Evolutionary conservation across 2,797 vertebrate species (phyloP).

Genomic region (Percopsis omiscomaycus): DNA sequence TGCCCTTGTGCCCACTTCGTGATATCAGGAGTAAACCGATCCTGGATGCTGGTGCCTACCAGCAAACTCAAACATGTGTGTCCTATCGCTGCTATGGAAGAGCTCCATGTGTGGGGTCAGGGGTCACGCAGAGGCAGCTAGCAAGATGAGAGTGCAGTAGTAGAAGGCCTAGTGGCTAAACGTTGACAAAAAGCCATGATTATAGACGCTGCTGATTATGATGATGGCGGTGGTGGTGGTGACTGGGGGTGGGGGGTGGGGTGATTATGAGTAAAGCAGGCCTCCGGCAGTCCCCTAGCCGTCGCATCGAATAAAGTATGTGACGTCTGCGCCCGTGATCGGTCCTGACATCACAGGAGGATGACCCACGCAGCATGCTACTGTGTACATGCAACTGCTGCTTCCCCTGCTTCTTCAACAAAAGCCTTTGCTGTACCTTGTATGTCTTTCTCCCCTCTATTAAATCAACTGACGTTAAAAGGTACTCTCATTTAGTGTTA

Average conservation of each 20-base stretch:
- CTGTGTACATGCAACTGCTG: slow-evolving; percentile 47
- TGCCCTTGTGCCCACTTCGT: slow-evolving; percentile 33
- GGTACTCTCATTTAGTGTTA: too few relatives aligned
- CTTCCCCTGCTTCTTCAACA: slow-evolving; percentile 25
- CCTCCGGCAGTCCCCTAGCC: slow-evolving; percentile 71
- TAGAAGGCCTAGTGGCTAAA: slow-evolving; percentile 26
- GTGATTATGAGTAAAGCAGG: slow-evolving; percentile 79
- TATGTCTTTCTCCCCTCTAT: too few relatives aligned
- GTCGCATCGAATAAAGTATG: slow-evolving; percentile 75
- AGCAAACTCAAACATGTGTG: slow-evolving; percentile 34
- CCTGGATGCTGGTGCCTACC: slow-evolving; percentile 37
- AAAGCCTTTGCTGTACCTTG: too few relatives aligned
- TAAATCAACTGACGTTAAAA: too few relatives aligned
- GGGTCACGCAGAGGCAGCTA: slow-evolving; percentile 49
- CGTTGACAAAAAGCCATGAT: slow-evolving; percentile 60
- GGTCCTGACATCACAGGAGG: slow-evolving; percentile 74
- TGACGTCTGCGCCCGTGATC: slow-evolving; percentile 73
- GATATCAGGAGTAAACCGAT: slow-evolving; percentile 47
- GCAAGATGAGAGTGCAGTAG: slow-evolving; percentile 29
- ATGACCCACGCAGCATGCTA: slow-evolving; percentile 78
- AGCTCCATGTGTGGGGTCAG: slow-evolving; percentile 45
- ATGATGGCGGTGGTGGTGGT: slow-evolving; percentile 67
- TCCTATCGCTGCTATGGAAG: slow-evolving; percentile 17
- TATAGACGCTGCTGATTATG: slow-evolving; percentile 69
- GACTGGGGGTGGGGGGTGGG: slow-evolving; percentile 59